phyloP scores from a whole-genome alignment of 2,113 vertebrate species.

The Phylloscopus whistleri region DNA sequence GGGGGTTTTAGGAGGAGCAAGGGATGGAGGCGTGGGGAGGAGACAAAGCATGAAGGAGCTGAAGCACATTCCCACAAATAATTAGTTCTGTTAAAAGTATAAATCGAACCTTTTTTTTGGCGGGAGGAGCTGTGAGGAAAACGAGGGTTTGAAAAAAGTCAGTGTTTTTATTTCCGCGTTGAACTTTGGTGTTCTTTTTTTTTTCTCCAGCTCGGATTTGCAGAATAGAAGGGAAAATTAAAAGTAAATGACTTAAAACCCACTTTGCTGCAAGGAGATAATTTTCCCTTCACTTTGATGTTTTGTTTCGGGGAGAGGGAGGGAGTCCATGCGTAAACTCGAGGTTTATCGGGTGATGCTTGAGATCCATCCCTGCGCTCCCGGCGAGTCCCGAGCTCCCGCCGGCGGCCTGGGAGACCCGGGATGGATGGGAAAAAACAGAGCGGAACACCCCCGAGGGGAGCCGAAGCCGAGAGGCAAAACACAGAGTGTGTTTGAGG shows the following conservation, averaged over 20 bases:
- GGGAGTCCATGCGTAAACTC: accelerated
- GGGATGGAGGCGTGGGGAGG: background rate
- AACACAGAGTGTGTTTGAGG: slow-evolving; percentile 1
- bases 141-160: background rate
- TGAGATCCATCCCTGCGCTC: background rate
- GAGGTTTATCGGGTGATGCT: background rate
- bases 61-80: background rate
- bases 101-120: background rate
- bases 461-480: background rate
- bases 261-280: background rate
- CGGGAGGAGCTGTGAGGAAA: accelerated
- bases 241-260: background rate
- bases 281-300: slow-evolving; percentile 2
- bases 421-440: background rate
- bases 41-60: accelerated
- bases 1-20: background rate
- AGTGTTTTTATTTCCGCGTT: background rate
- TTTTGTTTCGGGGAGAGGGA: background rate
- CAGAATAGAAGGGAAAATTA: background rate
- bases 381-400: background rate
- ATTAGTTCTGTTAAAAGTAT: background rate
- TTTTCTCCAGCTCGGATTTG: background rate
- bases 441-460: background rate
- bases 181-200: background rate
- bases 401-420: background rate